Evolutionary conservation across 1,140 invertebrate species (phyloP).

Genomic region (Zaprionus tsacasi): DNA sequence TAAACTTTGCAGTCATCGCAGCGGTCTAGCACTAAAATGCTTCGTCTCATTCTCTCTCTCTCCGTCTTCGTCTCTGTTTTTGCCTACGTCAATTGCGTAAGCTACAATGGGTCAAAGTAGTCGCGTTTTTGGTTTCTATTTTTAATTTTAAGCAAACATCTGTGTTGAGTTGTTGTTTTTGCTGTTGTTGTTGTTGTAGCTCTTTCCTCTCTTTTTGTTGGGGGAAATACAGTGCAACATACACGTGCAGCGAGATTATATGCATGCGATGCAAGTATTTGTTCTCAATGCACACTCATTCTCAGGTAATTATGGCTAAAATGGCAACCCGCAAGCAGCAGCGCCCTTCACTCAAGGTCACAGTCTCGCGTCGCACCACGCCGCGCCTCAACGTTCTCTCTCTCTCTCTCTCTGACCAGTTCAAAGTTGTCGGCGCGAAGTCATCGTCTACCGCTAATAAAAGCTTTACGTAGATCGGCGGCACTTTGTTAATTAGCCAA

Average conservation of each 20-base stretch:
- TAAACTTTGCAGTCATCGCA: slow-evolving; percentile 55
- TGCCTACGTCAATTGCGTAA: slow-evolving; percentile 6
- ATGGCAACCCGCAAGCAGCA: slow-evolving; percentile 58
- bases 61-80: background rate
- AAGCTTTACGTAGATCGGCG: slow-evolving; percentile 50
- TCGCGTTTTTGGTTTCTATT: slow-evolving; percentile 16
- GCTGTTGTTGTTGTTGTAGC: background rate
- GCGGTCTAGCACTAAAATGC: slow-evolving; percentile 39
- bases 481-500: slow-evolving; percentile 67
- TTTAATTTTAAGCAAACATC: slow-evolving; percentile 34
- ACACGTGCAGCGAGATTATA: slow-evolving; percentile 12
- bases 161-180: background rate
- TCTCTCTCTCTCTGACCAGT: slow-evolving; percentile 41
- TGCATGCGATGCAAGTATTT: slow-evolving; percentile 27
- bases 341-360: slow-evolving; percentile 75
- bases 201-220: background rate
- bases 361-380: slow-evolving; percentile 36
- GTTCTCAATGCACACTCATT: slow-evolving; percentile 47
- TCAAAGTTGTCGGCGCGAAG: slow-evolving; percentile 58
- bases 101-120: slow-evolving; percentile 15
- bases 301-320: slow-evolving; percentile 68
- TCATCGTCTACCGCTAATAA: slow-evolving; percentile 64
- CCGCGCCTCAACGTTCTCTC: background rate
- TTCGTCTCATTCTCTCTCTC: background rate
- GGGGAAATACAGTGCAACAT: background rate